phyloP scores from a whole-genome alignment of 2,888 invertebrate species.

The Limnephilus rhombicus region DNA sequence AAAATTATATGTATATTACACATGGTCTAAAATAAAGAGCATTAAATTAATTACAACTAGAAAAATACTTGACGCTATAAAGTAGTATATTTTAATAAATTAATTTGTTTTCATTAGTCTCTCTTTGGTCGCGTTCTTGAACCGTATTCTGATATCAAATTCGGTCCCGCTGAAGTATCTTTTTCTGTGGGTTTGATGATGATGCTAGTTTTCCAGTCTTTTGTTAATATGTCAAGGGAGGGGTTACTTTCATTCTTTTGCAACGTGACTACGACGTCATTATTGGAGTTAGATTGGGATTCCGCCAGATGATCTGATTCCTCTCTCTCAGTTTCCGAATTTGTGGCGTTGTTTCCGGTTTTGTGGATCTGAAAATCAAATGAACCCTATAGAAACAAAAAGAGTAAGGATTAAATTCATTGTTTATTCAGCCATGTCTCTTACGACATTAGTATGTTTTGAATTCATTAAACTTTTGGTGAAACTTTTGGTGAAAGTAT shows the following conservation, averaged over 20 bases:
- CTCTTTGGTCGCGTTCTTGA: slow-evolving; percentile 62
- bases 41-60: slow-evolving; percentile 18
- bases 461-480: not conserved
- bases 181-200: slow-evolving; percentile 59
- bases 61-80: slow-evolving; percentile 4
- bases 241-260: slow-evolving; percentile 62
- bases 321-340: not conserved
- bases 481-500: not conserved
- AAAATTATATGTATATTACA: slow-evolving; percentile 30
- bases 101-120: slow-evolving; percentile 36
- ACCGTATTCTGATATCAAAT: slow-evolving; percentile 60
- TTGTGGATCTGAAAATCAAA: not conserved
- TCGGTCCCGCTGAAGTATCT: not conserved
- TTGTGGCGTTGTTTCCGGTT: not conserved
- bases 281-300: slow-evolving; percentile 32
- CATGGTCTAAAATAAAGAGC: not conserved
- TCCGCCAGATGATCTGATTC: not conserved
- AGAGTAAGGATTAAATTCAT: not conserved
- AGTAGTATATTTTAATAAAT: not conserved
- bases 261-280: slow-evolving; percentile 57
- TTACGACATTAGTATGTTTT: not conserved
- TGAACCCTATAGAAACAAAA: slow-evolving; percentile 13
- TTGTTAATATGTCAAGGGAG: slow-evolving; percentile 59
- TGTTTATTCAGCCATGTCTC: not conserved
- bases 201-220: slow-evolving; percentile 66